Evolutionary conservation across 2,888 invertebrate species (phyloP).

Genomic region (Lasioglossum lativentre): DNA sequence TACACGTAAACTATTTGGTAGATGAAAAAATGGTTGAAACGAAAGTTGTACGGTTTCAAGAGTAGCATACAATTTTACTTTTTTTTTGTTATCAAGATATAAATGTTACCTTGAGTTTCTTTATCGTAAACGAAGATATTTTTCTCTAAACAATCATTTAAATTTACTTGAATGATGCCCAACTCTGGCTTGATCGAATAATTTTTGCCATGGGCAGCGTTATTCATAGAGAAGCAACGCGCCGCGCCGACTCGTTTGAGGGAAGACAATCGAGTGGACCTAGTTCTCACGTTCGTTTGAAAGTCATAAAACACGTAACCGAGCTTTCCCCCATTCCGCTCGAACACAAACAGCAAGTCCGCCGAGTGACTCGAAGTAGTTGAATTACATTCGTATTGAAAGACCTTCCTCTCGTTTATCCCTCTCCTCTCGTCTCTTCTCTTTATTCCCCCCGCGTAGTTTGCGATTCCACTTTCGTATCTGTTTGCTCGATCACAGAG

Average conservation of each 20-base stretch:
- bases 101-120: too few relatives aligned
- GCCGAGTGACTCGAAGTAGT: slow-evolving; percentile 12
- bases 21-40: too few relatives aligned
- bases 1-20: too few relatives aligned
- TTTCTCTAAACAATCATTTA: too few relatives aligned
- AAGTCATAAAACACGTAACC: slow-evolving; percentile 9
- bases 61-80: too few relatives aligned
- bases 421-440: not conserved
- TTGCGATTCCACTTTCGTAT: slow-evolving; percentile 2
- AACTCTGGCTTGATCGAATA: too few relatives aligned
- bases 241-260: not conserved
- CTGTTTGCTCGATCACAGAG: not conserved
- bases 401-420: slow-evolving; percentile 3
- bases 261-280: not conserved
- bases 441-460: not conserved
- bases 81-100: too few relatives aligned
- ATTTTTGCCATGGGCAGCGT: not conserved
- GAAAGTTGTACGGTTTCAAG: too few relatives aligned
- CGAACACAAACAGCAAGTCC: slow-evolving; percentile 17
- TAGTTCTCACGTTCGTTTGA: not conserved
- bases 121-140: too few relatives aligned
- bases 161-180: too few relatives aligned
- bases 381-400: slow-evolving; percentile 20
- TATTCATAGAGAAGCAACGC: not conserved
- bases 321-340: not conserved